A percentile compares a stretch with the other conserved stretches of the same genome.
Conservation (phyloP, 2,797 vertebrate genomes). For the Sebastes ruberrimus region DNA sequence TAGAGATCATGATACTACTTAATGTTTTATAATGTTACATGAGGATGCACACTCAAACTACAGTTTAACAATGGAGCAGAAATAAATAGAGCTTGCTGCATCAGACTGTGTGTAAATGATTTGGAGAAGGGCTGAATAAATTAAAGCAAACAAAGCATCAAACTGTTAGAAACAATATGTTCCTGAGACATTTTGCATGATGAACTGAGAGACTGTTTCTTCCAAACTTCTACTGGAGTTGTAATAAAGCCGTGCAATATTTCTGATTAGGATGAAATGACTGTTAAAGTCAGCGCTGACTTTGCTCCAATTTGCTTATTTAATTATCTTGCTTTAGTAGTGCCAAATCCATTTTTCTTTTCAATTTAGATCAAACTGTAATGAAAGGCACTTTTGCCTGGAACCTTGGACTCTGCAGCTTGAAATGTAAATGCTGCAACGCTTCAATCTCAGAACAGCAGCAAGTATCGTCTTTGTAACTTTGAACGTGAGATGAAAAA, state of each 20-base stretch:
- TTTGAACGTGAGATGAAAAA: neutral
- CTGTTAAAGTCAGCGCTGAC: neutral
- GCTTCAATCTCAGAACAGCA: conserved; percentile 1
- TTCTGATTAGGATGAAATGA: neutral
- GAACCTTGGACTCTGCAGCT: neutral
- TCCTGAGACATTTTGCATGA: neutral
- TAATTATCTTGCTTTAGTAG: neutral
- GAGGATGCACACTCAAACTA: neutral
- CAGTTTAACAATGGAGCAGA: neutral
- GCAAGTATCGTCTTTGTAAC: neutral
- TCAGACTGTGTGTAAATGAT: conserved; percentile 14
- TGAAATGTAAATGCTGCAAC: neutral
- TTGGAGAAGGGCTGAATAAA: conserved; percentile 32
- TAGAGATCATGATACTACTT: neutral
- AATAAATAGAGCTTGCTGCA: conserved; percentile 12
- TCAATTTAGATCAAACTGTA: conserved; percentile 12
- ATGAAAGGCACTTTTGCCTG: neutral
- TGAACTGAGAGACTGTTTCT: neutral
- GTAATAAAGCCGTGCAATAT: neutral
- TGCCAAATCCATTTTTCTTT: conserved; percentile 3
- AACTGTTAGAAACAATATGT: conserved; percentile 14
- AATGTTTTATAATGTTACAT: neutral
- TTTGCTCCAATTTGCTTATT: neutral
- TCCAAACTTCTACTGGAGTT: neutral
- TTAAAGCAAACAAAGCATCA: conserved; percentile 15